Evolutionary conservation across 2,113 vertebrate species (phyloP).

Genomic region (Excalfactoria chinensis): DNA sequence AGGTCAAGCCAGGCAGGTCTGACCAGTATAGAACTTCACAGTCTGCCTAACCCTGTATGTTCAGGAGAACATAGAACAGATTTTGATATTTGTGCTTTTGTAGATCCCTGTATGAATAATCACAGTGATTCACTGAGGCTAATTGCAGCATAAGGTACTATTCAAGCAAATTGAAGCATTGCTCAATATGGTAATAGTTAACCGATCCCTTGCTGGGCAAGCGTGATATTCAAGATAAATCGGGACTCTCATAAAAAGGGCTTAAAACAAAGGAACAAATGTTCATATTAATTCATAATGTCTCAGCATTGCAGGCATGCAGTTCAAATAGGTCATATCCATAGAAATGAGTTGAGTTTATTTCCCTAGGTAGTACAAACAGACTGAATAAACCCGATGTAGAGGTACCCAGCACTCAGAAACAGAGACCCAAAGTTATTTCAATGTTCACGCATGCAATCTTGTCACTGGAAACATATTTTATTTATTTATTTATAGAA

Average conservation of each 20-base stretch:
- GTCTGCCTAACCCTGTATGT: background rate
- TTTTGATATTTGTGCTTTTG: slow-evolving; percentile 47
- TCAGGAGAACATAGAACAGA: slow-evolving; percentile 33
- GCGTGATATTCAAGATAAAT: background rate
- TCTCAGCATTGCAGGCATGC: background rate
- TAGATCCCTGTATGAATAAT: slow-evolving; percentile 56
- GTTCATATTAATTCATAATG: background rate
- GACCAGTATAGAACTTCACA: background rate
- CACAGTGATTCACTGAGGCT: slow-evolving; percentile 38
- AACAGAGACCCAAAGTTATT: background rate
- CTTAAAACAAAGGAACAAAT: background rate
- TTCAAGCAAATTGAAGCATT: slow-evolving; percentile 30
- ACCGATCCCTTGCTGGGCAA: background rate
- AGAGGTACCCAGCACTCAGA: background rate
- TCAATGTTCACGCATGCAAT: background rate
- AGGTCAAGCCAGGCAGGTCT: background rate
- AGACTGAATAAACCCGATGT: background rate
- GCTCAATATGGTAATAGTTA: slow-evolving; percentile 41
- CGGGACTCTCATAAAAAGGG: background rate
- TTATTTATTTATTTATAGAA: background rate
- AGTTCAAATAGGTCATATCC: background rate
- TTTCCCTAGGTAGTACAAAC: background rate
- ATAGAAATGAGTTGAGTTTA: background rate
- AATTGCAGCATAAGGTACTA: slow-evolving; percentile 39
- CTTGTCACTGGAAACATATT: background rate